Evolutionary conservation across 2,113 vertebrate genomes (phyloP), one percentile per base, ranked within the genome.

Genomic region (Sarotherodon lohbergeri): DNA sequence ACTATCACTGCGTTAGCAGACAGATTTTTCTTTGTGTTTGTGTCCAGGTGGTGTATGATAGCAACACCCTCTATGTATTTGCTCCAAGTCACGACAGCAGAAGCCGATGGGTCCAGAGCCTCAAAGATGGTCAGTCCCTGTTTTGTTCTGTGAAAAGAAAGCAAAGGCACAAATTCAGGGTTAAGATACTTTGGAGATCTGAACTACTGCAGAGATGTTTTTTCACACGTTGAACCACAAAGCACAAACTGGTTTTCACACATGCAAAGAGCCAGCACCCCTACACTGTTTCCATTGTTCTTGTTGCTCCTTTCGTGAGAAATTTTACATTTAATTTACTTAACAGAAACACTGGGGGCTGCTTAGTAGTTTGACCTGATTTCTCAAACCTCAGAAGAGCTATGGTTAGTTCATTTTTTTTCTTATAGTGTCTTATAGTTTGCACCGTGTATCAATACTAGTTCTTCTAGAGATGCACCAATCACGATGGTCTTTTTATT

Each of bases 1-100:
- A 27, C 27, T 27, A 27, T 27, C 27, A 27, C 27, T 27, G 27
- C 27, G 27, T 27, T 46, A 19, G 6, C 10, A 39, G 34, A 2
- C 39, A 29, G 3, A 13, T 39, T 19, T 24, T 41, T 43, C 34
- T 85, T 12, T 84, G 50, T 81, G 81, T 90, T 56, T 87, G 48
- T 91, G 59, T 90, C 2, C 7, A 99, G 98, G 97, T 99, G 83
- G 97, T 99, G 17, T 97, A 99, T 3, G 97, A 98, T 84, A 92
- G 94, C 50, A 98, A 95, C 86, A 99, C 96, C 0, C 96, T 99
- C 52, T 99, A 99, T 78, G 90, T 99, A 56, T 99, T 99, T 93
- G 97, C 98, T 82, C 98, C 98, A 2, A 99, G 92, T 90, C 95
- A 96, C 36, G 95, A 96, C 83, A 98, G 97, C 93, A 96, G 98